These are phyloP conservation scores for Phalangium opilio DNA, from an alignment of 2,888 invertebrate genomes.

Conservation along the genomic window DNA sequence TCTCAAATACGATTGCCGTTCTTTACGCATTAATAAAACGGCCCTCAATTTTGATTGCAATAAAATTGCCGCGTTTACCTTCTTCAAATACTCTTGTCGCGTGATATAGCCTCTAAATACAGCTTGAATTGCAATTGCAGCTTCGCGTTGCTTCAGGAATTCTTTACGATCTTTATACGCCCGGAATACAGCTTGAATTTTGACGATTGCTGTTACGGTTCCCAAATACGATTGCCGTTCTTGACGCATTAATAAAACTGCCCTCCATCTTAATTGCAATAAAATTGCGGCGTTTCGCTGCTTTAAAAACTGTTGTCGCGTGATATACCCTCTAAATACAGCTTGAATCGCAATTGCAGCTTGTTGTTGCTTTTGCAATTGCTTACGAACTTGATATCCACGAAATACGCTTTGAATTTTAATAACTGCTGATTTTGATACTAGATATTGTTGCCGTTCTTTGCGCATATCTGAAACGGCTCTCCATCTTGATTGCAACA, in stretches of 20 bases:
- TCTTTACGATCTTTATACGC: slow-evolving; percentile 2
- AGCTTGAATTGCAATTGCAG: slow-evolving; percentile 19
- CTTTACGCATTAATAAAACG: not conserved
- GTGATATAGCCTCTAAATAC: slow-evolving; percentile 2
- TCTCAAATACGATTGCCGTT: not conserved
- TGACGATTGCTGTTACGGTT: slow-evolving; percentile 5
- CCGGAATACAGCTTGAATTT: slow-evolving; percentile 10
- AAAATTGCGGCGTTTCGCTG: slow-evolving; percentile 14
- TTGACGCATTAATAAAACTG: not conserved
- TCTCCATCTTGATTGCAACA: not conserved
- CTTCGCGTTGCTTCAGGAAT: slow-evolving; percentile 12
- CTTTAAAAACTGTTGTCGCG: slow-evolving; percentile 7
- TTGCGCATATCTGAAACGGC: not conserved
- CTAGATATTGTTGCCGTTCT: slow-evolving; percentile 5
- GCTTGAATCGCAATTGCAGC: slow-evolving; percentile 13
- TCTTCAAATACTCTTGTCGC: not conserved
- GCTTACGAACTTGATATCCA: not conserved
- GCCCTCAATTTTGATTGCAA: not conserved
- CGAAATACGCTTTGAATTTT: not conserved
- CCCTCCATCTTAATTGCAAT: slow-evolving; percentile 17
- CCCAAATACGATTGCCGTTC: not conserved
- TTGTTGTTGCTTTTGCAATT: not conserved
- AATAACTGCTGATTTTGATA: not conserved
- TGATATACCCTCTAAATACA: slow-evolving; percentile 3
- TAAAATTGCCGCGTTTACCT: not conserved